A percentile compares a stretch with the other conserved stretches of the same genome.
Evolutionary conservation across 2,888 invertebrate genomes (phyloP).

Genomic region (Platerodrilus igneus): DNA sequence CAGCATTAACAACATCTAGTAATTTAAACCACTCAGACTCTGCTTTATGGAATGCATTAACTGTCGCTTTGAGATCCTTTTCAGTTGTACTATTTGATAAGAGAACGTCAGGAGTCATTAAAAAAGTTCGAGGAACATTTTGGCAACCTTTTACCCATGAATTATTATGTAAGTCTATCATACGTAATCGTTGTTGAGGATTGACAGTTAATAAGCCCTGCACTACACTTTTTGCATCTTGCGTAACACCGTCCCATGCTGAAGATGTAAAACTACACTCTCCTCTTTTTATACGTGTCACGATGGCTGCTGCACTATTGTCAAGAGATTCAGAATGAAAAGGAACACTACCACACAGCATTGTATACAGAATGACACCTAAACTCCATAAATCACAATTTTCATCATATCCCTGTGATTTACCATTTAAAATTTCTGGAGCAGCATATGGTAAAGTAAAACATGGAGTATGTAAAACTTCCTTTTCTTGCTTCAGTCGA

Average conservation of each 20-base stretch:
- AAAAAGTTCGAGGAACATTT: conserved; percentile 51
- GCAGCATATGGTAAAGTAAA: conserved; percentile 94
- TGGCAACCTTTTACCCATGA: conserved; percentile 58
- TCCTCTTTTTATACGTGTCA: conserved; percentile 74
- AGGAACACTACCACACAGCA: conserved; percentile 81
- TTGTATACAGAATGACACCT: conserved; percentile 76
- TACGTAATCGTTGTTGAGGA: conserved; percentile 64
- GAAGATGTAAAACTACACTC: conserved; percentile 68
- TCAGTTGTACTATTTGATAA: conserved; percentile 50
- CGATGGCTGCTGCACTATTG: conserved; percentile 70
- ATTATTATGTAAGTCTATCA: conserved; percentile 62
- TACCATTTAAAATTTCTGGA: conserved; percentile 77
- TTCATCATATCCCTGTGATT: conserved; percentile 74
- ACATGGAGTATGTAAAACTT: conserved; percentile 75
- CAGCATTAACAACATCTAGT: conserved; percentile 66
- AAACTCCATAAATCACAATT: conserved; percentile 95
- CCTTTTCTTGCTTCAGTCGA: conserved; percentile 61
- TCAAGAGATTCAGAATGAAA: conserved; percentile 69
- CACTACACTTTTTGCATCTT: conserved; percentile 70
- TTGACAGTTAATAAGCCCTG: conserved; percentile 74
- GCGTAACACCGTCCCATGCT: conserved; percentile 70
- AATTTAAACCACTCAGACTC: conserved; percentile 68
- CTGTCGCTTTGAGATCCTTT: conserved; percentile 57
- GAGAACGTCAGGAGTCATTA: conserved; percentile 60
- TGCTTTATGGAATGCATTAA: conserved; percentile 65